Evolutionary conservation across 2,888 invertebrate genomes (phyloP).

Genomic region (Ophion obscuratus): DNA sequence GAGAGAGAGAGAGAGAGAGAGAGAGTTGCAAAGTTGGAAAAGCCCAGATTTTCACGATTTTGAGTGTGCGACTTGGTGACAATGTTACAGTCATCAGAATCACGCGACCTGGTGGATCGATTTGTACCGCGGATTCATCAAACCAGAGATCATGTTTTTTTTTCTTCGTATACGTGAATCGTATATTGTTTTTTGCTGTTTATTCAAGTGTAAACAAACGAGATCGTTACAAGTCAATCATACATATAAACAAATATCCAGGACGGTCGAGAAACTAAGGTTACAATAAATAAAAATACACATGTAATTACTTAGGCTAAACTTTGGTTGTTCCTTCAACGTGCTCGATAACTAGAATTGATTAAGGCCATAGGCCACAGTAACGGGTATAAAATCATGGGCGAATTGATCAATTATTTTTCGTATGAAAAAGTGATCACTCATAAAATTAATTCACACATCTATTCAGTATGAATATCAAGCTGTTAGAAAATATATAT

Average conservation of each 20-base stretch:
- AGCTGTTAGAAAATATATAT: no score
- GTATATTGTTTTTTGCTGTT: slow-evolving; percentile 41
- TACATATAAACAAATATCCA: slow-evolving; percentile 48
- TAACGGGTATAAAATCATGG: no score
- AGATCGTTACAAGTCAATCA: slow-evolving; percentile 53
- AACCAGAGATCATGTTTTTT: slow-evolving; percentile 7
- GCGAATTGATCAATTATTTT: no score
- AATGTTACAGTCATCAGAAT: background rate
- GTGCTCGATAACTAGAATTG: slow-evolving; percentile 54
- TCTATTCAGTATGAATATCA: no score
- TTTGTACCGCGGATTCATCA: background rate
- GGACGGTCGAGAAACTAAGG: slow-evolving; percentile 43
- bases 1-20: background rate
- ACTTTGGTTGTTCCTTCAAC: slow-evolving; percentile 25
- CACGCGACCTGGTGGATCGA: background rate
- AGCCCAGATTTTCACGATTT: background rate
- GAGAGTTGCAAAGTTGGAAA: background rate
- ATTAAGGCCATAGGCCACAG: background rate
- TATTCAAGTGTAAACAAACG: slow-evolving; percentile 55
- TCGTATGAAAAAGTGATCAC: no score
- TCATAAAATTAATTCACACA: no score
- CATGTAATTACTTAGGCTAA: slow-evolving; percentile 26
- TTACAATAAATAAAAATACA: slow-evolving; percentile 31
- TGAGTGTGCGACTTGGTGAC: background rate
- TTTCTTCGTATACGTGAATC: background rate